Percentiles rank a stretch among this genome's conserved stretches.
Conservation (phyloP, 2,797 vertebrate species). For the Spea hammondii region DNA sequence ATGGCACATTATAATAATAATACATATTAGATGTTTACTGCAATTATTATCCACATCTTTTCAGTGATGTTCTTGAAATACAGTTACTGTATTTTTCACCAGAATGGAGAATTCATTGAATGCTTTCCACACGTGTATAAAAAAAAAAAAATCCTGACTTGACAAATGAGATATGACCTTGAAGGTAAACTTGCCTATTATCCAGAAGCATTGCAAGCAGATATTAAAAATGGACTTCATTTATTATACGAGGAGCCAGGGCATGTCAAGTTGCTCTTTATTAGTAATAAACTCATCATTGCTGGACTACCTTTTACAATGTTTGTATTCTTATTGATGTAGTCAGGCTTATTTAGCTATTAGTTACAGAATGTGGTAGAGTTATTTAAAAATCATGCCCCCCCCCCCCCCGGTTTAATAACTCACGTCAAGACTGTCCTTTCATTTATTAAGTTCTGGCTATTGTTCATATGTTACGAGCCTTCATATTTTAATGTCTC, state of each 20-base stretch:
- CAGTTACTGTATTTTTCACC: background rate
- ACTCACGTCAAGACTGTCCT: background rate
- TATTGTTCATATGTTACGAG: background rate
- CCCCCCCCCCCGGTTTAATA: too few species aligned
- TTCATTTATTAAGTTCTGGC: background rate
- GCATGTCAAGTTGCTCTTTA: slow-evolving; percentile 59
- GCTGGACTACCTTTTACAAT: slow-evolving; percentile 59
- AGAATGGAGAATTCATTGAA: slow-evolving; percentile 52
- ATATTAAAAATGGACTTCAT: slow-evolving; percentile 77
- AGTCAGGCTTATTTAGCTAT: slow-evolving; percentile 24
- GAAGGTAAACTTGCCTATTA: slow-evolving; percentile 73
- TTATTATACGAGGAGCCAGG: slow-evolving; percentile 71
- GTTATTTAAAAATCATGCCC: background rate
- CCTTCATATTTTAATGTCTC: background rate
- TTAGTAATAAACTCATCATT: slow-evolving; percentile 64
- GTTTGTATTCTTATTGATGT: slow-evolving; percentile 63
- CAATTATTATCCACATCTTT: too few species aligned
- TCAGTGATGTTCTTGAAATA: fast-evolving
- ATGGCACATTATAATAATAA: too few species aligned
- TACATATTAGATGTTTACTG: too few species aligned
- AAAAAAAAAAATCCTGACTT: slow-evolving; percentile 61
- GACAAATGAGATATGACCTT: slow-evolving; percentile 79
- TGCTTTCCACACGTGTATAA: slow-evolving; percentile 67
- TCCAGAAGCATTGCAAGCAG: slow-evolving; percentile 72
- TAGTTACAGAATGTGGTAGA: background rate